A percentile compares a stretch with the other conserved stretches of the same genome.
Conservation (phyloP, 2,113 vertebrate genomes). For the Oryctolagus cuniculus region DNA sequence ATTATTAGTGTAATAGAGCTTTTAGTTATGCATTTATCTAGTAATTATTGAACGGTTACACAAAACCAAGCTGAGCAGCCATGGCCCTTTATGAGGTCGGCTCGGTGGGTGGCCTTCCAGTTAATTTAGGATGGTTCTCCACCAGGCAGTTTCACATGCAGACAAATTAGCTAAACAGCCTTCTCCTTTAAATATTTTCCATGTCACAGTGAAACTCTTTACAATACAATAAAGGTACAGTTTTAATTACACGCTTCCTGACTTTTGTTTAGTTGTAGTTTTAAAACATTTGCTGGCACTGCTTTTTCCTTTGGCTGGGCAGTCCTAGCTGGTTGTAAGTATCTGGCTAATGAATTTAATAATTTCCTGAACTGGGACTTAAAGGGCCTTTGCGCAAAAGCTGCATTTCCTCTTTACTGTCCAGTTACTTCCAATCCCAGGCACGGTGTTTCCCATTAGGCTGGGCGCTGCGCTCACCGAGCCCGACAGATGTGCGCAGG, state of each 20-base stretch:
- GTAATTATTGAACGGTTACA: conserved; percentile 90
- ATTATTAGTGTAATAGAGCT: conserved; percentile 92
- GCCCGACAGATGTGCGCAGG: background rate
- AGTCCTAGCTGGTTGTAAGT: conserved; percentile 79
- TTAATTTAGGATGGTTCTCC: conserved; percentile 90
- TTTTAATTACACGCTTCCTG: conserved; percentile 91
- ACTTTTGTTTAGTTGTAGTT: conserved; percentile 90
- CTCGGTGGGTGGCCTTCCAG: conserved; percentile 90
- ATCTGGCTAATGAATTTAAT: conserved; percentile 80
- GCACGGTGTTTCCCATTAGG: background rate
- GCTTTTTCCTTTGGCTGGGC: conserved; percentile 75
- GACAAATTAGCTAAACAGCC: conserved; percentile 90
- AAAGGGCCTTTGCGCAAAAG: conserved; percentile 82
- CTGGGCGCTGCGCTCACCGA: background rate
- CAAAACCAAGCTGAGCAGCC: conserved; percentile 87
- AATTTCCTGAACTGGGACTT: conserved; percentile 84
- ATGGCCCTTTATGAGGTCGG: conserved; percentile 87
- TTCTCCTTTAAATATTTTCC: conserved; percentile 90
- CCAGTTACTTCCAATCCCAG: conserved; percentile 44
- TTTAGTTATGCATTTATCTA: conserved; percentile 92
- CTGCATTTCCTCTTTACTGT: conserved; percentile 71
- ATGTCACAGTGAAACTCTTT: conserved; percentile 89
- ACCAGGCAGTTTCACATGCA: conserved; percentile 87
- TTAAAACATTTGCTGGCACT: conserved; percentile 86
- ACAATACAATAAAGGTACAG: conserved; percentile 90